Evolutionary conservation across 2,797 vertebrate species (phyloP), one percentile per base, ranked within the genome.

Genomic region (Centropyge bicolor): DNA sequence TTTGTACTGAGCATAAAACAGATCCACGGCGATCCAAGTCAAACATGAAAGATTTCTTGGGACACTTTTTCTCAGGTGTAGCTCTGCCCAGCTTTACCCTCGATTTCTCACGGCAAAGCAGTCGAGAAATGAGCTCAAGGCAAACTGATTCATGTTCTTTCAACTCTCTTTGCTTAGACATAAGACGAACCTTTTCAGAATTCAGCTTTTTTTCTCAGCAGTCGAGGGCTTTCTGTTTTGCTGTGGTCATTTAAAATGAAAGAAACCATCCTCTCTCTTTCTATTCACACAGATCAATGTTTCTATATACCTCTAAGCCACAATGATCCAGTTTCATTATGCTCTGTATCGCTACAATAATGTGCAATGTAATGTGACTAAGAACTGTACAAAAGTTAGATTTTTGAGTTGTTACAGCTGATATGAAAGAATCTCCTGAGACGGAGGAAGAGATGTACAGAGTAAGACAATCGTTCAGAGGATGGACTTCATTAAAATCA

Each of bases 401-500:
- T 5, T 38, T 3, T 46, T 40, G 14, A 38, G 12, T 20, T 31
- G 20, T 46, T 27, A 20, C 17, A 55, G 24, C 17, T 13, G 14
- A 14, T 20, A 48, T 6, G 14, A 74, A 60, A 45, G 12, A 1
- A 19, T 60, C 35, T 51, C 3, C 16, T 70, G 35, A 5, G 9
- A 59, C 12, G 51, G 24, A 69, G 13, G 31, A 49, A 35, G 65
- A 31, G 0, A 49, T 11, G 38, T 12, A 20, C 9, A 19, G 12
- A 43, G 49, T 3, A 52, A 49, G 27, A 5, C 9, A 35, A 16
- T 62, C 55, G 16, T 35, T 14, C 9, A 59, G 35, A 31, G 31
- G 20, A 22, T 20, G 36, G 41, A 43, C 14, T 51, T 63, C n/a
- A 27, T 41, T 64, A 54, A 65, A 66, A 64, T 55, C n/a, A 59